Percentiles rank a stretch among this genome's conserved stretches.
phyloP scores from a whole-genome alignment of 2,797 vertebrate species.

The Xiphophorus birchmanni region DNA sequence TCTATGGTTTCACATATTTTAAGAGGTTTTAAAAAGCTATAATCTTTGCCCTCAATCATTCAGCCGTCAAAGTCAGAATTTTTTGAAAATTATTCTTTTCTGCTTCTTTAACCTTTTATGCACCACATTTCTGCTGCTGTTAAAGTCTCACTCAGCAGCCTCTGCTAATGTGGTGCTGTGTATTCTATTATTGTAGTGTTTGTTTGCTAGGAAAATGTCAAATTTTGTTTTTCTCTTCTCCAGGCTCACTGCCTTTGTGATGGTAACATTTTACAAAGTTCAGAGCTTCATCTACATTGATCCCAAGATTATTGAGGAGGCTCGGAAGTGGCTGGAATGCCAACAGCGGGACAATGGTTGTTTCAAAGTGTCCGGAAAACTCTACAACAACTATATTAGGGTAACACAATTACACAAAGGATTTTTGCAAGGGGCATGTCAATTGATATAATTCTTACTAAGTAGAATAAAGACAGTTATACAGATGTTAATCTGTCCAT shows the following conservation, averaged over 20 bases:
- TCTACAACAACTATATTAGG: slow-evolving; percentile 87
- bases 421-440: background rate
- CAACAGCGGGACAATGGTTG: slow-evolving; percentile 81
- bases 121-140: background rate
- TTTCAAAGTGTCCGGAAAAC: slow-evolving; percentile 78
- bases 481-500: background rate
- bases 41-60: background rate
- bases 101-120: background rate
- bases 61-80: background rate
- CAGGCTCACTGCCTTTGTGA: slow-evolving; percentile 89
- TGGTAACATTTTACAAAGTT: slow-evolving; percentile 84
- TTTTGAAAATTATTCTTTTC: background rate
- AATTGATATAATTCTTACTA: background rate
- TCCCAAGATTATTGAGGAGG: slow-evolving; percentile 66
- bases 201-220: background rate
- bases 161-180: background rate
- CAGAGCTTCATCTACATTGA: slow-evolving; percentile 82
- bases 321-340: slow-evolving; percentile 76
- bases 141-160: background rate
- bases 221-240: slow-evolving; percentile 5
- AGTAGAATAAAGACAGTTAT: background rate
- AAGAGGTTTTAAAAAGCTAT: too few species aligned
- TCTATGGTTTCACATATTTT: too few species aligned
- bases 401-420: slow-evolving; percentile 35
- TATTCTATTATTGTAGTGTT: background rate